Conservation (phyloP, 1,140 invertebrate genomes). For the Drosophila albomicans region DNA sequence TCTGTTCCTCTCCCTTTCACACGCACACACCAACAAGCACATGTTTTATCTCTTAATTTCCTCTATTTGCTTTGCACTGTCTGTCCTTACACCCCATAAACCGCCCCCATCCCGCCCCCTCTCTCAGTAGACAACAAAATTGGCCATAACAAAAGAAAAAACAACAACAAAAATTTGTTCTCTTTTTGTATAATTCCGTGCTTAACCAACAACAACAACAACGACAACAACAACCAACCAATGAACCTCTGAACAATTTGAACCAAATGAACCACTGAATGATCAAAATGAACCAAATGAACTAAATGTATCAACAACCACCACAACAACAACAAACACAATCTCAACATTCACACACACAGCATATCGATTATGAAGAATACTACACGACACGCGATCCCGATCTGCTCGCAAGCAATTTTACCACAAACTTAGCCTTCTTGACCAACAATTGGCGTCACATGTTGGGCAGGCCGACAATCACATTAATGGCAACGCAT, state of each 20-base stretch:
- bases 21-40: background rate
- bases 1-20: background rate
- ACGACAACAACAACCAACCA: constrained; percentile 44
- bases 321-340: constrained; percentile 9
- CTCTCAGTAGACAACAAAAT: background rate
- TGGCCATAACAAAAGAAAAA: constrained; percentile 19
- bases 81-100: background rate
- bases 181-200: constrained; percentile 51
- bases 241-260: constrained; percentile 33
- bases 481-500: constrained; percentile 92
- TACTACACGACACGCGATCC: constrained; percentile 97
- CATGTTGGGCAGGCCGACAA: constrained; percentile 94
- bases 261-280: constrained; percentile 14
- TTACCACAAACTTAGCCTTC: constrained; percentile 95
- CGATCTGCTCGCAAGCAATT: constrained; percentile 94
- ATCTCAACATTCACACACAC: constrained; percentile 61
- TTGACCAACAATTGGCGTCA: constrained; percentile 97
- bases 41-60: constrained; percentile 15
- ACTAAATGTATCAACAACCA: constrained; percentile 20
- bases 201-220: constrained; percentile 49
- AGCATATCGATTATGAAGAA: constrained; percentile 97
- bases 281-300: constrained; percentile 40
- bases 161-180: constrained; percentile 20
- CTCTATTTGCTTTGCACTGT: constrained; percentile 28
- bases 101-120: background rate